Evolutionary conservation across 2,888 invertebrate species (phyloP).

Genomic region (Horisme vitalbata): DNA sequence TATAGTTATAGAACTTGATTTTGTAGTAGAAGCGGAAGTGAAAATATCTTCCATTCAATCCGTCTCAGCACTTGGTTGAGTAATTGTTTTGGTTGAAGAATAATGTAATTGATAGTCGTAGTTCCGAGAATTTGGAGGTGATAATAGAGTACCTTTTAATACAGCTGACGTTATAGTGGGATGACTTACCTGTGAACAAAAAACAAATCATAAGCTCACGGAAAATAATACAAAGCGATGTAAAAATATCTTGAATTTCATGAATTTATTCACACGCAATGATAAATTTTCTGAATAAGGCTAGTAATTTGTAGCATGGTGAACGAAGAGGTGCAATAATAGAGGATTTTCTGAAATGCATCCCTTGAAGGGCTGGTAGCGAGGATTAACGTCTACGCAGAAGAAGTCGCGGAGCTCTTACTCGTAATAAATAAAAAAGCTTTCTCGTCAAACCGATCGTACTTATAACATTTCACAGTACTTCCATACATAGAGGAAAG

Average conservation of each 20-base stretch:
- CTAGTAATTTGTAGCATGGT: too few species aligned
- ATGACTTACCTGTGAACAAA: slow-evolving; percentile 32
- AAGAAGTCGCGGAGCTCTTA: too few species aligned
- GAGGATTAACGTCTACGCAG: too few species aligned
- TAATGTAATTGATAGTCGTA: slow-evolving; percentile 17
- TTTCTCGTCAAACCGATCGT: too few species aligned
- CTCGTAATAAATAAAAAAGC: too few species aligned
- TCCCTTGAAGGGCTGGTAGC: too few species aligned
- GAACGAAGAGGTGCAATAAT: too few species aligned
- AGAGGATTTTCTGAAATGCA: too few species aligned
- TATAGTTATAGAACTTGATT: slow-evolving; percentile 35
- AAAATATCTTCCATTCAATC: slow-evolving; percentile 42
- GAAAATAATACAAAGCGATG: too few species aligned
- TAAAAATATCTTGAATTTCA: too few species aligned
- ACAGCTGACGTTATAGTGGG: neutral
- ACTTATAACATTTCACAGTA: neutral
- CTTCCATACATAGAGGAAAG: slow-evolving; percentile 1
- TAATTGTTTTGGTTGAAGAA: slow-evolving; percentile 40
- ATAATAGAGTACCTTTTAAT: slow-evolving; percentile 18
- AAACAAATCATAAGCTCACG: neutral
- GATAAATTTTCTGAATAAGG: too few species aligned
- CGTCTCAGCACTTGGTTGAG: slow-evolving; percentile 44
- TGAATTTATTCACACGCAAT: too few species aligned
- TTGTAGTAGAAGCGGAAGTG: slow-evolving; percentile 15
- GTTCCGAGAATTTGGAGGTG: neutral